Evolutionary conservation across 2,797 vertebrate species (phyloP).

Genomic region (Schizopygopsis malacanthus): DNA sequence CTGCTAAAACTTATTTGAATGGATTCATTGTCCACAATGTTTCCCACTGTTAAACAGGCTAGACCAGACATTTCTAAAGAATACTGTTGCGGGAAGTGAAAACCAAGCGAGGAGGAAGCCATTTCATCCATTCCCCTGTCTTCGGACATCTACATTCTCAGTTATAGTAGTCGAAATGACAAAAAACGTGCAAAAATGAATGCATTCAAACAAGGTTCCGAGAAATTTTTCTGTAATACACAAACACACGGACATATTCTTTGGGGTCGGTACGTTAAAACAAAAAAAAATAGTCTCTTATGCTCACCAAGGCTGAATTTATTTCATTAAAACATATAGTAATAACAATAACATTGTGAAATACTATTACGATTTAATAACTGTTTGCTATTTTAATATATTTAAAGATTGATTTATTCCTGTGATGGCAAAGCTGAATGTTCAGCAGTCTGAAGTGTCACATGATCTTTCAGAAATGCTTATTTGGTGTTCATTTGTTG

Average conservation of each 20-base stretch:
- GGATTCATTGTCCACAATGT: conserved; percentile 36
- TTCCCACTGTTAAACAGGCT: conserved; percentile 6
- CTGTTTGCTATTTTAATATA: background rate
- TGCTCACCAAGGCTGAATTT: background rate
- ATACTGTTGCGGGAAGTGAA: conserved; percentile 66
- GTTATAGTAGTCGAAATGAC: background rate
- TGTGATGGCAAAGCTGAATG: background rate
- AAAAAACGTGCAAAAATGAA: background rate
- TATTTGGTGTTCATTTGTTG: background rate
- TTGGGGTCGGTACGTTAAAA: background rate
- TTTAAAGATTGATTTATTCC: background rate
- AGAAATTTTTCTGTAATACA: background rate
- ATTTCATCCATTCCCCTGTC: conserved; percentile 41
- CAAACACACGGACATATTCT: background rate
- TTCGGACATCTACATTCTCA: background rate
- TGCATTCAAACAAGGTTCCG: background rate
- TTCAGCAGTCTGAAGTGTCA: background rate
- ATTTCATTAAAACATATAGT: background rate
- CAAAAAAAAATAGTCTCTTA: background rate
- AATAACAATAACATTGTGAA: background rate
- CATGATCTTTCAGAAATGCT: background rate
- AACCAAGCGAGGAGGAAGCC: conserved; percentile 17
- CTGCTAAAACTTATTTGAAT: conserved; percentile 16
- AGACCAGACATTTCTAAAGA: conserved; percentile 21
- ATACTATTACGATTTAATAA: background rate